Conservation (phyloP, 2,797 vertebrate species). For the Cynopterus sphinx region DNA sequence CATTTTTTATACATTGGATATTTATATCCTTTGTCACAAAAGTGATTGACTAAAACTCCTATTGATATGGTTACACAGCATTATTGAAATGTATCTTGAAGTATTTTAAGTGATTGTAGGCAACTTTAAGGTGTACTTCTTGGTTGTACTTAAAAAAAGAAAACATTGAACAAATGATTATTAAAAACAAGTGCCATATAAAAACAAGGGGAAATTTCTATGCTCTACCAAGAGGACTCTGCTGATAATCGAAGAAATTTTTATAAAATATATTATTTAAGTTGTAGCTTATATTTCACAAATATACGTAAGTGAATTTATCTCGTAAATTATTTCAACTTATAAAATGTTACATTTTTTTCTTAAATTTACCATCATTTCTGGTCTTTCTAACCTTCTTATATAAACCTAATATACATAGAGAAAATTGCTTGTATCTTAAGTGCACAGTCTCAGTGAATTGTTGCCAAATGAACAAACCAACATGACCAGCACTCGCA, state of each 20-base stretch:
- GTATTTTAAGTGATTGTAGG: not conserved
- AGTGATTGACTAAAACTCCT: not conserved
- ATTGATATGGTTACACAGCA: not conserved
- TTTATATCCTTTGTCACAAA: not conserved
- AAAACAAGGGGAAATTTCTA: not conserved
- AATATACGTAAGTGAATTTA: not conserved
- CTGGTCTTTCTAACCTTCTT: not conserved
- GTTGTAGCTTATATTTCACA: not conserved
- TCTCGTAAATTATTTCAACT: not conserved
- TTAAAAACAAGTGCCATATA: not conserved
- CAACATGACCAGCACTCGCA: not conserved
- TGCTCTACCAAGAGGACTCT: not conserved
- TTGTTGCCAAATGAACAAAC: not conserved
- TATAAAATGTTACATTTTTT: not conserved
- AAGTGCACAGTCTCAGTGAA: not conserved
- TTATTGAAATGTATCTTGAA: not conserved
- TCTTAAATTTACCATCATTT: not conserved
- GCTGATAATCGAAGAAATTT: not conserved
- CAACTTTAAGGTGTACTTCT: not conserved
- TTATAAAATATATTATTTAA: not conserved
- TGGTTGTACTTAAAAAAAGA: not conserved
- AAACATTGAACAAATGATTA: not conserved
- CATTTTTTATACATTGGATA: slow-evolving; percentile 58
- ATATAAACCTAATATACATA: not conserved
- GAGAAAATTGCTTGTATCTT: not conserved